Evolutionary conservation across 2,888 invertebrate genomes (phyloP).

Genomic region (Hofmannophila pseudospretella): DNA sequence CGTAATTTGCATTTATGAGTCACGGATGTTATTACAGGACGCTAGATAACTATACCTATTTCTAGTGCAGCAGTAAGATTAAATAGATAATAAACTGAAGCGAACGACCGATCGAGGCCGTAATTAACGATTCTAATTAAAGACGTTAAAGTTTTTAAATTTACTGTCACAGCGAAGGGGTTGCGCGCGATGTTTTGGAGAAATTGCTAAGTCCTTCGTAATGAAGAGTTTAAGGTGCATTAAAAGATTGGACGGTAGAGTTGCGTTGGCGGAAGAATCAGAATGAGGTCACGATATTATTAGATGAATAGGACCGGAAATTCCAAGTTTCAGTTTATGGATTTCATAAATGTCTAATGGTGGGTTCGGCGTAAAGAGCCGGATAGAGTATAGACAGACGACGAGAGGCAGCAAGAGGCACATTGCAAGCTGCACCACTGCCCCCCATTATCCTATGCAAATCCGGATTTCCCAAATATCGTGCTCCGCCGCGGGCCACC

Average conservation of each 20-base stretch:
- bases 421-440: conserved; percentile 36
- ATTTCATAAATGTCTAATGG: no score
- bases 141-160: conserved; percentile 24
- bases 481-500: conserved; percentile 63
- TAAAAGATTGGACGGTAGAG: conserved; percentile 4
- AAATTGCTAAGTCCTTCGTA: conserved; percentile 13
- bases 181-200: conserved; percentile 12
- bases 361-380: no score
- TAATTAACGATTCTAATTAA: conserved; percentile 27
- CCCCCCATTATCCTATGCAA: conserved; percentile 72
- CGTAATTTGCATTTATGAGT: conserved; percentile 30
- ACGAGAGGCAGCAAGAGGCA: conserved; percentile 21
- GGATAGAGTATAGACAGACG: neutral
- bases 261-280: no score
- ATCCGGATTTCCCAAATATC: conserved; percentile 73
- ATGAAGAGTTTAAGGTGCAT: conserved; percentile 12
- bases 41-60: neutral
- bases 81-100: conserved; percentile 19
- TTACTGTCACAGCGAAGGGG: conserved; percentile 21
- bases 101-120: conserved; percentile 21
- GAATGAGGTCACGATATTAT: no score
- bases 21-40: conserved; percentile 19
- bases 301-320: no score
- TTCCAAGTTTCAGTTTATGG: no score
- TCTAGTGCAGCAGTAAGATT: conserved; percentile 6